Percentiles rank a stretch among this genome's conserved stretches.
These are phyloP conservation scores for Drepanosiphum platanoidis DNA, from an alignment of 2,888 invertebrate genomes.

Conservation along the genomic window DNA sequence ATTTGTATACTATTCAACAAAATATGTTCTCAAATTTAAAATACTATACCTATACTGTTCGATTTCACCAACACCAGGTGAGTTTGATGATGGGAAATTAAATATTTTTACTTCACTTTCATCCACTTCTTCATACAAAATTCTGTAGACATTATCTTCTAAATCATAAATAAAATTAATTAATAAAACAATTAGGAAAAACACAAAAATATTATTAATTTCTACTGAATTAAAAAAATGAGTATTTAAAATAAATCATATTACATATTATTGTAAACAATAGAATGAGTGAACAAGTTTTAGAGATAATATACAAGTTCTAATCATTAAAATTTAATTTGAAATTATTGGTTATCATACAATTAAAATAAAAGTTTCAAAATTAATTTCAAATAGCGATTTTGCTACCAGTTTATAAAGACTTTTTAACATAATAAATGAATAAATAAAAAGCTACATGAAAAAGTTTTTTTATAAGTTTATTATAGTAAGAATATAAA, in stretches of 20 bases:
- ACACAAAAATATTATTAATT: no score
- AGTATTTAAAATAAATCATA: neutral
- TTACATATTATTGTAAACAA: neutral
- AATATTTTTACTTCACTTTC: slow-evolving; percentile 91
- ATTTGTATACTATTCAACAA: neutral
- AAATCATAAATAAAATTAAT: slow-evolving; percentile 63
- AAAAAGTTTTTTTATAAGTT: no score
- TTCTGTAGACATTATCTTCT: slow-evolving; percentile 79
- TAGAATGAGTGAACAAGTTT: no score
- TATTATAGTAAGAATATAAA: no score
- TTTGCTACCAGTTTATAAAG: no score
- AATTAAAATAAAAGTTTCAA: no score
- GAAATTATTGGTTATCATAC: no score
- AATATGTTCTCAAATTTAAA: neutral
- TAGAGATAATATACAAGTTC: no score
- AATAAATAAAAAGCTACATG: no score
- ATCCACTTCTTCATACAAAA: slow-evolving; percentile 88
- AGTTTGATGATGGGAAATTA: slow-evolving; percentile 85
- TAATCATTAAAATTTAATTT: no score
- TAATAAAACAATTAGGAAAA: slow-evolving; percentile 15
- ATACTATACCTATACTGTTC: slow-evolving; percentile 74
- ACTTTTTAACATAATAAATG: no score
- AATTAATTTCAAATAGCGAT: no score
- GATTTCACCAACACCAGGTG: slow-evolving; percentile 75
- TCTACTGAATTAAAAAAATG: neutral